A percentile compares a stretch with the other conserved stretches of the same genome.
These are phyloP conservation scores for Zhuqinia jingwanae DNA, from an alignment of 2,888 invertebrate genomes.

Conservation along the genomic window DNA sequence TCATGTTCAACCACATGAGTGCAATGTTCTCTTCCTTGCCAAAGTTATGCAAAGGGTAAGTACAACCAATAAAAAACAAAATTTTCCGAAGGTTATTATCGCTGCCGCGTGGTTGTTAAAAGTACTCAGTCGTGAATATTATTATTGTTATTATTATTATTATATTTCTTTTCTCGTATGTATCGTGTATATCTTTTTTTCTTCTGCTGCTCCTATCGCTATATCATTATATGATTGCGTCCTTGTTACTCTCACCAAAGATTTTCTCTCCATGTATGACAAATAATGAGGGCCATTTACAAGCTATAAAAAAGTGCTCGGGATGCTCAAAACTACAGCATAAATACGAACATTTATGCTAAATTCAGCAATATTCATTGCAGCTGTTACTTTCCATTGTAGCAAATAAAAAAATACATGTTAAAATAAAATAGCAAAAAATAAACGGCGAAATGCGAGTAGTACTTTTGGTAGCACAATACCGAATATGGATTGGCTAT, in stretches of 20 bases:
- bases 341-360: no score
- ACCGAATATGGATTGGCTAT: neutral
- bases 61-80: neutral
- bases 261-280: no score
- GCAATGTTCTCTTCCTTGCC: conserved; percentile 92
- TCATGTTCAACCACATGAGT: conserved; percentile 86
- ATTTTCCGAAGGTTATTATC: neutral
- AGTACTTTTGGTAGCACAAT: neutral
- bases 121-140: neutral
- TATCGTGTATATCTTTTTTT: no score
- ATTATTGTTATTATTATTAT: neutral
- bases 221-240: no score
- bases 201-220: no score
- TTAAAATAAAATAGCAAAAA: neutral
- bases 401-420: no score
- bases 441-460: neutral
- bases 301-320: no score
- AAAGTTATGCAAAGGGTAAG: conserved; percentile 85
- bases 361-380: no score
- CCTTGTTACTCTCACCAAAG: no score
- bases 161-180: neutral
- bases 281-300: no score
- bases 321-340: no score
- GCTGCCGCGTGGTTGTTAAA: neutral
- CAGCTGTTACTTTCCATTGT: no score